phyloP scores from a whole-genome alignment of 2,113 vertebrate genomes.

The Scolopax mira region DNA sequence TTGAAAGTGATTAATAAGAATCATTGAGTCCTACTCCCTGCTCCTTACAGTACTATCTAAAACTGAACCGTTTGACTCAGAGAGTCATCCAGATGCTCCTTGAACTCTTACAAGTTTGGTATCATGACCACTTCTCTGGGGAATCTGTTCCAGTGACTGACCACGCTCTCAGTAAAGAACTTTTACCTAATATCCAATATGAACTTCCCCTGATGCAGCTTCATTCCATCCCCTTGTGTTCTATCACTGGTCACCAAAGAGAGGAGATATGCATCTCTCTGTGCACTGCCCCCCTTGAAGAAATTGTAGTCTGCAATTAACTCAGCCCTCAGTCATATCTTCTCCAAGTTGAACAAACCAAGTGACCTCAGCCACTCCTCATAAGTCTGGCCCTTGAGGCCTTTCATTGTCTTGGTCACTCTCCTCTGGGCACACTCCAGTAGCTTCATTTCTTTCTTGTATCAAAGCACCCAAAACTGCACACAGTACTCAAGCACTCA shows the following conservation, averaged over 20 bases:
- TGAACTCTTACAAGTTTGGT: neutral
- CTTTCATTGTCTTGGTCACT: neutral
- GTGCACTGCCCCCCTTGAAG: neutral
- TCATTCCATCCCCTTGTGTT: neutral
- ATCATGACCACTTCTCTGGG: no score
- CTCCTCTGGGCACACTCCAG: neutral
- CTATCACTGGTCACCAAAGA: neutral
- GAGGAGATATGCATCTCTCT: neutral
- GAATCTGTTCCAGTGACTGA: no score
- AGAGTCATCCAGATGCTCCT: neutral
- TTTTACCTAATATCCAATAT: neutral
- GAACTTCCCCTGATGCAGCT: neutral
- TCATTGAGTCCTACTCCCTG: no score
- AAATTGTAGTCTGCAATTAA: neutral
- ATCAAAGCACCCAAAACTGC: neutral
- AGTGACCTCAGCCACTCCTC: accelerated
- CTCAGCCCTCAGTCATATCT: neutral
- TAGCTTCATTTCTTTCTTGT: neutral
- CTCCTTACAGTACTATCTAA: neutral
- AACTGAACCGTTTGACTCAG: neutral
- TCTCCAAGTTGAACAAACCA: neutral
- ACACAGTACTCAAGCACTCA: neutral
- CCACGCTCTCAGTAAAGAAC: neutral
- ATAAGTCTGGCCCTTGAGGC: accelerated
- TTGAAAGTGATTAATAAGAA: neutral